Conservation (phyloP, 2,888 invertebrate genomes). For the Drosophila phalerata region DNA sequence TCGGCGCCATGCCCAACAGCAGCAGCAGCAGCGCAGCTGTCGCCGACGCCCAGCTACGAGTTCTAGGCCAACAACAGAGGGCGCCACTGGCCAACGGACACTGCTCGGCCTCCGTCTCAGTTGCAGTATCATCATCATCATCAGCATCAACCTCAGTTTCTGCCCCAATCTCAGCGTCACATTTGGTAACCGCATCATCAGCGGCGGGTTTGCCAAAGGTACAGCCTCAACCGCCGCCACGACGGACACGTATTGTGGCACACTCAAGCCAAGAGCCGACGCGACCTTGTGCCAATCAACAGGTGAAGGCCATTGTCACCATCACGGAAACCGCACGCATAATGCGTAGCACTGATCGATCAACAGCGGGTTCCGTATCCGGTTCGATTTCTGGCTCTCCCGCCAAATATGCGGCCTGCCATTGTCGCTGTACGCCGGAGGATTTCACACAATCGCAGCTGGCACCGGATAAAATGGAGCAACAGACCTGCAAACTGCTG, state of each 20-base stretch:
- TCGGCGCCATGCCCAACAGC: conserved; percentile 76
- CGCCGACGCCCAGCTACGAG: conserved; percentile 32
- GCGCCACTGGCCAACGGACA: conserved; percentile 65
- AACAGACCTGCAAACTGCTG: conserved; percentile 84
- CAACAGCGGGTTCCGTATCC: too few species aligned
- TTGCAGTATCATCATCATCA: conserved; percentile 8
- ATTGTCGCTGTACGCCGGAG: conserved; percentile 84
- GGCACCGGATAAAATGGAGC: conserved; percentile 84
- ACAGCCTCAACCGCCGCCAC: conserved; percentile 67
- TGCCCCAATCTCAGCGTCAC: background rate
- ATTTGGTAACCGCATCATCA: too few species aligned
- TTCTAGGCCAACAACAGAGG: conserved; percentile 27
- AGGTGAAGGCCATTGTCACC: conserved; percentile 73
- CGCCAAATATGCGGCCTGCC: conserved; percentile 74
- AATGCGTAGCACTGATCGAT: conserved; percentile 55
- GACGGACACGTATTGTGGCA: conserved; percentile 63
- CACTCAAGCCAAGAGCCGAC: conserved; percentile 63
- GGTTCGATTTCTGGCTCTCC: conserved; percentile 46
- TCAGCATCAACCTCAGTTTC: conserved; percentile 10
- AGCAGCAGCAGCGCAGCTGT: conserved; percentile 65
- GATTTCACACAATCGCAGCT: conserved; percentile 83
- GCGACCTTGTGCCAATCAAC: conserved; percentile 62
- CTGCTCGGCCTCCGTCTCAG: conserved; percentile 32
- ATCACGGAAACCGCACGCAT: conserved; percentile 78
- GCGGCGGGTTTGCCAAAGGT: conserved; percentile 46